phyloP scores from a whole-genome alignment of 1,140 invertebrate genomes.

The Dryas iulia region DNA sequence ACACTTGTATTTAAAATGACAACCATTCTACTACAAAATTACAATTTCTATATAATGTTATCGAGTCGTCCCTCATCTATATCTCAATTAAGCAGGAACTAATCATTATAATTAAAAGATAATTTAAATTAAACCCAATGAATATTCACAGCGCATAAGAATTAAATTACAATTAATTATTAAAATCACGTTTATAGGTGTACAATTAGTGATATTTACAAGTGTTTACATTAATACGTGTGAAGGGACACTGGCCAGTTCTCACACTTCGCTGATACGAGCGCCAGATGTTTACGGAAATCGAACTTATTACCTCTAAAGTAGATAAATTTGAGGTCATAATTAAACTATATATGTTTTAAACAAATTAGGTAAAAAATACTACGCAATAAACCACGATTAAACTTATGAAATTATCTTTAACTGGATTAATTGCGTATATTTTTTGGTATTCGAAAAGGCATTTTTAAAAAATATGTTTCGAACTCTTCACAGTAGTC shows the following conservation, averaged over 20 bases:
- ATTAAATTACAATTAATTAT: slow-evolving; percentile 3
- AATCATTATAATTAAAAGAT: slow-evolving; percentile 1
- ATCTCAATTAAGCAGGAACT: slow-evolving; percentile 3
- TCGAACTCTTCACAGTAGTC: no score
- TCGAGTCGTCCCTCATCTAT: background rate
- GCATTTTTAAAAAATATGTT: no score
- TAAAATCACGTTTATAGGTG: background rate
- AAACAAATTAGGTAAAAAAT: no score
- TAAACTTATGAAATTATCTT: no score
- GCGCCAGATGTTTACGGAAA: background rate
- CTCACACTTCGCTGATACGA: background rate
- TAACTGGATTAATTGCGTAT: no score
- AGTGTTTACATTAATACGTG: background rate
- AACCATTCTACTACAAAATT: background rate
- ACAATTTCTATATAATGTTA: background rate
- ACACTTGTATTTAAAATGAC: no score
- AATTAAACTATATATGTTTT: no score
- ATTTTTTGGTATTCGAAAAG: no score
- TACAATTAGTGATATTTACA: slow-evolving; percentile 4
- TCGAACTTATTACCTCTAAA: background rate
- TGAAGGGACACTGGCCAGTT: background rate
- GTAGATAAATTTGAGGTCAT: no score
- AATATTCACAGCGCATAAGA: background rate
- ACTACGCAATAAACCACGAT: no score
- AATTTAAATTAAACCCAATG: background rate